A percentile compares a stretch with the other conserved stretches of the same genome.
These are phyloP conservation scores for Nesospiza acunhae DNA, from an alignment of 2,113 vertebrate genomes.

Conservation along the genomic window DNA sequence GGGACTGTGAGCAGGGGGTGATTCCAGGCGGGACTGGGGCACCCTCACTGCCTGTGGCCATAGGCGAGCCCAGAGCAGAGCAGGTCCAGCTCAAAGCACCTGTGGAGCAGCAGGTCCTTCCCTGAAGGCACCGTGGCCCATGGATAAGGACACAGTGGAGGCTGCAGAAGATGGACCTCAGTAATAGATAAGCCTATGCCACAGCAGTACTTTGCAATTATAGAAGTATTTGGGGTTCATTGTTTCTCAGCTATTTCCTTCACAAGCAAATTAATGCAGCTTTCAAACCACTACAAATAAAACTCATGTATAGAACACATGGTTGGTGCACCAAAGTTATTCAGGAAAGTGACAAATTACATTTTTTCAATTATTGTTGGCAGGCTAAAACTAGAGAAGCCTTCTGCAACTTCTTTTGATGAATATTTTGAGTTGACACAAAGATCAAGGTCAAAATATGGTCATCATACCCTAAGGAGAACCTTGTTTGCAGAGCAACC, in stretches of 20 bases:
- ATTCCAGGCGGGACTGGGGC: not conserved
- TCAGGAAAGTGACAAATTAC: not conserved
- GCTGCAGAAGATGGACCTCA: not conserved
- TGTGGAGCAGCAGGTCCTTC: not conserved
- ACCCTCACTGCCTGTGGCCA: not conserved
- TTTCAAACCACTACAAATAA: not conserved
- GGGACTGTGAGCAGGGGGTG: not conserved
- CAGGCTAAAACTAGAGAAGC: not conserved
- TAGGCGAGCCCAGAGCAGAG: too few relatives aligned
- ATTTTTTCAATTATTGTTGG: not conserved
- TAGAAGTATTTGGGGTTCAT: not conserved
- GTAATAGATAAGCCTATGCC: rapidly evolving
- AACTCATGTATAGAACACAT: not conserved
- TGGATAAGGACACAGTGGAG: not conserved
- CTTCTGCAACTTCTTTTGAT: not conserved
- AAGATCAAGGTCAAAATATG: not conserved
- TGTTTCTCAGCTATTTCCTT: not conserved
- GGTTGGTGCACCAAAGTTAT: not conserved
- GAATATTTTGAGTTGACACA: not conserved
- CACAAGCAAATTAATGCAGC: not conserved
- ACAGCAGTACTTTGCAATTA: not conserved
- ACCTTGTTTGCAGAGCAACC: not conserved
- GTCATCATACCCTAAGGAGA: not conserved
- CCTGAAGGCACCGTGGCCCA: not conserved
- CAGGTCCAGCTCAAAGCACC: not conserved